A percentile compares a stretch with the other conserved stretches of the same genome.
These are phyloP conservation scores for Natrix natrix DNA, from an alignment of 2,797 vertebrate genomes.

Conservation along the genomic window DNA sequence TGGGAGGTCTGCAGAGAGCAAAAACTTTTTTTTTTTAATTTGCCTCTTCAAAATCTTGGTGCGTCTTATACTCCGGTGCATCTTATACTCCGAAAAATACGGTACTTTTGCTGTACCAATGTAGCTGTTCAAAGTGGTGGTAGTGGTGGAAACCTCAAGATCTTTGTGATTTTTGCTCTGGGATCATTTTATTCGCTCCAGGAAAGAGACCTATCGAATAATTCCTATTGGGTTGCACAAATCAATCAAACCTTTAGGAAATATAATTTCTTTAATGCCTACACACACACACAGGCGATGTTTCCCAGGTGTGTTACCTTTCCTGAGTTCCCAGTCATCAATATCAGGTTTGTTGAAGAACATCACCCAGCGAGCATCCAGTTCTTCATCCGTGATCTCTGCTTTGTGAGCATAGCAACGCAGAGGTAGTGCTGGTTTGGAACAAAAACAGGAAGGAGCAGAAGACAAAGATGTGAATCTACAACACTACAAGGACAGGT, in stretches of 20 bases:
- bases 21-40: no score
- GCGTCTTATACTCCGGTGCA: no score
- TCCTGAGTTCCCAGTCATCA: slow-evolving; percentile 92
- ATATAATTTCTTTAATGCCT: neutral
- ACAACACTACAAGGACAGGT: neutral
- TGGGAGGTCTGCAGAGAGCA: no score
- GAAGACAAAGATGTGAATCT: neutral
- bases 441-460: neutral
- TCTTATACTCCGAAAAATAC: no score
- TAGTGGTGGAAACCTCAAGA: no score
- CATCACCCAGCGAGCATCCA: slow-evolving; percentile 93
- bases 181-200: neutral
- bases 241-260: neutral
- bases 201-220: neutral
- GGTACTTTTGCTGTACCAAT: neutral
- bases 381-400: slow-evolving; percentile 92
- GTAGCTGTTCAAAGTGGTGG: neutral
- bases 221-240: neutral
- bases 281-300: no score
- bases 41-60: no score
- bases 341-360: slow-evolving; percentile 96
- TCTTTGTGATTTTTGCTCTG: neutral
- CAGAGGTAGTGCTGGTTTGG: slow-evolving; percentile 66
- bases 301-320: slow-evolving; percentile 77
- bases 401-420: slow-evolving; percentile 87